Conservation (phyloP, 2,113 vertebrate species). For the Notothenia coriiceps region DNA sequence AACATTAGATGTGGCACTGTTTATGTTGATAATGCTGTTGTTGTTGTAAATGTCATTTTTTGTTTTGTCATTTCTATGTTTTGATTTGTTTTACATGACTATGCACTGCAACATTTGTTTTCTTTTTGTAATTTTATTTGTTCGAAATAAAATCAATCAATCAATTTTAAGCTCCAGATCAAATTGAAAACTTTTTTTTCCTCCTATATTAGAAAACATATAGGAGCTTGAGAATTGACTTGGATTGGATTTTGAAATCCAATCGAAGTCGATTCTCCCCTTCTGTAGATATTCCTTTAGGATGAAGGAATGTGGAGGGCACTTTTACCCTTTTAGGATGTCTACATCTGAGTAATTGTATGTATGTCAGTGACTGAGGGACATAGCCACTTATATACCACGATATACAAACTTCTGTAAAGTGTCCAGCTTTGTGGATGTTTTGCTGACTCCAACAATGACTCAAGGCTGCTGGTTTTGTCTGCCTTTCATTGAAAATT, state of each 20-base stretch:
- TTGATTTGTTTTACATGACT: too few species aligned
- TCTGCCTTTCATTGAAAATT: conserved; percentile 71
- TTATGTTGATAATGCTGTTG: too few species aligned
- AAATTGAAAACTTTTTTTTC: too few species aligned
- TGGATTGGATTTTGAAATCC: background rate
- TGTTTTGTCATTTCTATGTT: too few species aligned
- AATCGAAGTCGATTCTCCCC: background rate
- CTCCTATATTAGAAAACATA: too few species aligned
- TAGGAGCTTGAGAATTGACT: too few species aligned
- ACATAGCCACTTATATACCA: conserved; percentile 16
- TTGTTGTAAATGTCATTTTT: too few species aligned
- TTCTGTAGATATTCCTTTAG: background rate
- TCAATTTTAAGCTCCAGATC: background rate
- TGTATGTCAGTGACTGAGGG: background rate
- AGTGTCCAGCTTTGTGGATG: conserved; percentile 12
- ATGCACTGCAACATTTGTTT: too few species aligned
- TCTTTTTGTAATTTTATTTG: too few species aligned
- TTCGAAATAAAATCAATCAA: too few species aligned
- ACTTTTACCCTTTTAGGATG: background rate
- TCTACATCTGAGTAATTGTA: background rate
- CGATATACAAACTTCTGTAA: background rate
- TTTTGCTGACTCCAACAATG: background rate
- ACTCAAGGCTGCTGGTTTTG: conserved; percentile 66
- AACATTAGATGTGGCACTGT: too few species aligned
- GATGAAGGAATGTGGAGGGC: background rate